Evolutionary conservation across 2,113 vertebrate species (phyloP), one percentile per base, ranked within the genome.

Genomic region (Indri indri): DNA sequence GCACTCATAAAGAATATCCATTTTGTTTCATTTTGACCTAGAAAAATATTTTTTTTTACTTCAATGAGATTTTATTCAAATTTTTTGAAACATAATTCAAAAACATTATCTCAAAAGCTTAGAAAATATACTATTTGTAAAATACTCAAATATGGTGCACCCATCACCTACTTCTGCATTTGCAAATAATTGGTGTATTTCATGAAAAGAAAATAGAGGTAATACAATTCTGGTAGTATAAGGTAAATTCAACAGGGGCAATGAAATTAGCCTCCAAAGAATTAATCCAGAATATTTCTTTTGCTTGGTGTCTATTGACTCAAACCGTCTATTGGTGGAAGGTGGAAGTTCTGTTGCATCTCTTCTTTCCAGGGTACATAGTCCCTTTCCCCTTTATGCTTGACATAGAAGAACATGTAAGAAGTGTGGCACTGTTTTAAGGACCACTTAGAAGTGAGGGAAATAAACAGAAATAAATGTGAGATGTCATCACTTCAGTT

Each of bases 1-100:
- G 27, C 18, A 80, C 18, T 87, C 54, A 27, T 76, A 91, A 96
- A 80, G 52, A 90, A 89, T 66, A 92, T 14, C 0, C 1, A n/a
- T 5, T 91, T 93, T 91, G 18, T 57, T 94, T 85, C 37, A 50
- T 82, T 83, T 59, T 84, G 50, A 96, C 25, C 63, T 8, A 79
- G 0, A 61, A 87, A 90, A 90, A 96, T 65, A 61, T 42, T 47
- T 86, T 77, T 37, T 47, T 87, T 77, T 92, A 47, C 34, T 76
- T 94, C 42, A 73, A 16, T 37, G 23, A 92, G 45, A 74, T 45
- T 95, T 92, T 92, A 54, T 83, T 82, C n/a, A 79, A 73, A 79
- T 5, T 11, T 50, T 45, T 73, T 20, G 61, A 37, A 76, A 94
- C 0, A 47, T 30, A 77, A 88, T 40, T 84, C 65, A 57, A 71